Conservation (phyloP, 2,888 invertebrate genomes). For the Nycteola revayana region DNA sequence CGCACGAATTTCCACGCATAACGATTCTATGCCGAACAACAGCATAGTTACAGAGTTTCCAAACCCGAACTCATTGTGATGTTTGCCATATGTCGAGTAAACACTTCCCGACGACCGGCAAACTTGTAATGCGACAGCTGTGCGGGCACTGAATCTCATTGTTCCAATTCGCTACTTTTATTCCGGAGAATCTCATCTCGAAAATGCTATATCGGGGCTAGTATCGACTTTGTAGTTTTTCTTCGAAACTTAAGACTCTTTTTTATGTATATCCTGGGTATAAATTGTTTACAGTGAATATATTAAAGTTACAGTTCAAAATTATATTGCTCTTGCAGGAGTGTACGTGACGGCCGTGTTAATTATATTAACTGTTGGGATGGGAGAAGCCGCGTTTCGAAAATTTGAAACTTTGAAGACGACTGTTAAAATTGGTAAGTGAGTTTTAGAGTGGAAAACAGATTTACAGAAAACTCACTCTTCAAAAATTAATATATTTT, state of each 20-base stretch:
- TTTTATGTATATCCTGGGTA: conserved; percentile 29
- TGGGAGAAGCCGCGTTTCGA: conserved; percentile 51
- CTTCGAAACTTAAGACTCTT: conserved; percentile 8
- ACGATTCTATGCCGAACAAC: background rate
- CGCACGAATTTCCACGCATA: background rate
- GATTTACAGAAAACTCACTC: too few relatives aligned
- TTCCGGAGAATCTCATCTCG: conserved; percentile 37
- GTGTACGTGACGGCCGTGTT: conserved; percentile 45
- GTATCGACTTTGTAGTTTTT: conserved; percentile 33
- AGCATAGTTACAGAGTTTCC: background rate
- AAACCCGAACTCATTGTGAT: conserved; percentile 24
- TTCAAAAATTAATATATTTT: too few relatives aligned
- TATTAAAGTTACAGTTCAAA: conserved; percentile 24
- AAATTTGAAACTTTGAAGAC: conserved; percentile 62
- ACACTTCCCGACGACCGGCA: conserved; percentile 31
- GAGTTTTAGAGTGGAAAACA: conserved; percentile 13
- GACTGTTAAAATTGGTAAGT: conserved; percentile 62
- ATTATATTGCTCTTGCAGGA: conserved; percentile 42
- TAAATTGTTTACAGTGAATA: conserved; percentile 16
- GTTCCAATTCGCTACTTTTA: conserved; percentile 51
- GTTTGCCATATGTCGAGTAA: conserved; percentile 46
- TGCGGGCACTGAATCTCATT: conserved; percentile 48
- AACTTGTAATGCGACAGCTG: conserved; percentile 58
- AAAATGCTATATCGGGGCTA: conserved; percentile 54
- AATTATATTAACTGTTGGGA: conserved; percentile 39